Percentiles rank a stretch among this genome's conserved stretches.
These are phyloP conservation scores for Hoplodrina blanda DNA, from an alignment of 2,888 invertebrate genomes.

Conservation along the genomic window DNA sequence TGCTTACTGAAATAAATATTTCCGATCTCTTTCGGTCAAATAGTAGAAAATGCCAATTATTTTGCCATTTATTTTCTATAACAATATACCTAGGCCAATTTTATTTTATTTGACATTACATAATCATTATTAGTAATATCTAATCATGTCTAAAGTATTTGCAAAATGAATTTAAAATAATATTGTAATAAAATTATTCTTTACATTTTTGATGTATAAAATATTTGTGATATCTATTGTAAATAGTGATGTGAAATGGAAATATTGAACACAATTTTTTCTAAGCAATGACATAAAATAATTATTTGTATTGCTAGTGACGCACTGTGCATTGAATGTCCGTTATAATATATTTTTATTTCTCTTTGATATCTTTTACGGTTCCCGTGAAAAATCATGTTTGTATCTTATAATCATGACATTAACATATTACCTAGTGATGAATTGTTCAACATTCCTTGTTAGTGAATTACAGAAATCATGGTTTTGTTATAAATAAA, in stretches of 20 bases:
- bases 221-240: slow-evolving; percentile 73
- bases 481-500: slow-evolving; percentile 72
- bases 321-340: slow-evolving; percentile 60
- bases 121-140: slow-evolving; percentile 12
- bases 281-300: slow-evolving; percentile 48
- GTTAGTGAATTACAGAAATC: slow-evolving; percentile 59
- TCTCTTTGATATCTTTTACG: slow-evolving; percentile 54
- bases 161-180: slow-evolving; percentile 35
- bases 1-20: slow-evolving; percentile 28
- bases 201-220: slow-evolving; percentile 59
- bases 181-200: slow-evolving; percentile 27
- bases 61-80: slow-evolving; percentile 10
- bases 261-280: slow-evolving; percentile 66
- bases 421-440: slow-evolving; percentile 38
- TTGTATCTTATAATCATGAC: slow-evolving; percentile 36
- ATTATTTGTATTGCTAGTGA: slow-evolving; percentile 37
- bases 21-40: neutral
- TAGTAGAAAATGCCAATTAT: slow-evolving; percentile 19
- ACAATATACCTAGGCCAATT: neutral
- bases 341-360: slow-evolving; percentile 32
- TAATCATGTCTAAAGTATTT: slow-evolving; percentile 39
- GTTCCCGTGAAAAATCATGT: slow-evolving; percentile 54
- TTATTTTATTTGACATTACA: slow-evolving; percentile 11
- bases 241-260: slow-evolving; percentile 65
- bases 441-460: slow-evolving; percentile 54